phyloP scores from a whole-genome alignment of 2,888 invertebrate genomes.

The Ornithoptera alexandrae region DNA sequence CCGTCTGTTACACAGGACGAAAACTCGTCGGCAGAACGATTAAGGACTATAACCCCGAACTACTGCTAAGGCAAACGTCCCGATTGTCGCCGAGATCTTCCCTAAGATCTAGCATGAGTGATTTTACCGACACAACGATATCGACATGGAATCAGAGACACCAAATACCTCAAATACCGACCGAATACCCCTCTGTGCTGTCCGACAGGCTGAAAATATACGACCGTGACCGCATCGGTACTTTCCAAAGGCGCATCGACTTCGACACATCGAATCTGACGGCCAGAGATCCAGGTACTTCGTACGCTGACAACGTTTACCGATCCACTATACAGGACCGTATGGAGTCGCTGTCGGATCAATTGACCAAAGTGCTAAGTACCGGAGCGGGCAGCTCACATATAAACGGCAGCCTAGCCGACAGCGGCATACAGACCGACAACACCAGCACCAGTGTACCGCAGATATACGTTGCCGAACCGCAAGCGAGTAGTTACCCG shows the following conservation, averaged over 20 bases:
- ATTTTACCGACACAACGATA: slow-evolving; percentile 76
- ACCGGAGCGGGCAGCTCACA: slow-evolving; percentile 72
- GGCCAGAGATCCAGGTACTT: slow-evolving; percentile 57
- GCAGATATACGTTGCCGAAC: slow-evolving; percentile 63
- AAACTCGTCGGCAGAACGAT: slow-evolving; percentile 68
- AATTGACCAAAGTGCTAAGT: slow-evolving; percentile 68
- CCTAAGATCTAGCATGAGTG: slow-evolving; percentile 71
- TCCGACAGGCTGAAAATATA: slow-evolving; percentile 65
- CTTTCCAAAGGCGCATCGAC: slow-evolving; percentile 65
- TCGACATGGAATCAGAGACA: slow-evolving; percentile 74
- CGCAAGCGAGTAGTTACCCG: slow-evolving; percentile 37
- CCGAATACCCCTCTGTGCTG: slow-evolving; percentile 70
- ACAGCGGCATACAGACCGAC: slow-evolving; percentile 74
- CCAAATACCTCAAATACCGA: slow-evolving; percentile 42
- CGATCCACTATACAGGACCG: slow-evolving; percentile 57
- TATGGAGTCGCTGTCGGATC: slow-evolving; percentile 68
- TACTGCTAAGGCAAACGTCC: slow-evolving; percentile 52
- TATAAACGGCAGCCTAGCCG: slow-evolving; percentile 72
- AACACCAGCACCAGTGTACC: slow-evolving; percentile 73
- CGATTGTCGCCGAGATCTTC: slow-evolving; percentile 71
- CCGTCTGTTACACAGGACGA: slow-evolving; percentile 60
- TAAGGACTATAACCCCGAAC: slow-evolving; percentile 72
- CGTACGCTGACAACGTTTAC: slow-evolving; percentile 62
- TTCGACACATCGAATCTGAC: slow-evolving; percentile 63
- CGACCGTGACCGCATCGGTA: slow-evolving; percentile 58